A percentile compares a stretch with the other conserved stretches of the same genome.
phyloP scores from a whole-genome alignment of 64 coral and sea anemone species.

The Cladopsammia gracilis region DNA sequence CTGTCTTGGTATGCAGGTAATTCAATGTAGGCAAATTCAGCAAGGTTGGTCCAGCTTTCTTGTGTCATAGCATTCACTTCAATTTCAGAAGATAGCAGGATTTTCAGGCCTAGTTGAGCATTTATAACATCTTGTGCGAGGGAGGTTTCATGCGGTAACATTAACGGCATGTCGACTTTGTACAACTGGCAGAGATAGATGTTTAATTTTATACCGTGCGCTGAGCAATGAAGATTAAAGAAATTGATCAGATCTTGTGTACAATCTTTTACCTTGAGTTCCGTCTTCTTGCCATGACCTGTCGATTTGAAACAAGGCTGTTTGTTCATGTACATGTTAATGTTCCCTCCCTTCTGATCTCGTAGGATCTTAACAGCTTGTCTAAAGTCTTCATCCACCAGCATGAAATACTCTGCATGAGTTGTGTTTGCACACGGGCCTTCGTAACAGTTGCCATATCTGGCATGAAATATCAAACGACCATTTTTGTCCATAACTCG shows the following conservation, averaged over 20 bases:
- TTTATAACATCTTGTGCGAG: not conserved
- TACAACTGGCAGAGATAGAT: slow-evolving; percentile 44
- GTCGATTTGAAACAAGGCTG: slow-evolving; percentile 11
- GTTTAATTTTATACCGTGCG: slow-evolving; percentile 10
- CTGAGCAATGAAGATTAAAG: slow-evolving; percentile 17
- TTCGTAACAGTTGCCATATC: slow-evolving; percentile 51
- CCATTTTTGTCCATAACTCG: slow-evolving; percentile 4
- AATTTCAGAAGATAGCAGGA: slow-evolving; percentile 9
- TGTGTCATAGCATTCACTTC: not conserved
- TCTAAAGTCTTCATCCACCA: slow-evolving; percentile 25
- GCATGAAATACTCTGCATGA: slow-evolving; percentile 46
- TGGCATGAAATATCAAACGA: slow-evolving; percentile 24
- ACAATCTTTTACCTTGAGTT: slow-evolving; percentile 17
- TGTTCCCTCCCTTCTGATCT: slow-evolving; percentile 15
- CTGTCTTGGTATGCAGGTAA: slow-evolving; percentile 17
- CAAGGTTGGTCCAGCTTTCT: not conserved
- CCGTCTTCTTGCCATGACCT: slow-evolving; percentile 14
- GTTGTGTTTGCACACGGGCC: not conserved
- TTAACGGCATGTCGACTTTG: slow-evolving; percentile 4
- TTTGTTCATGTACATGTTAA: slow-evolving; percentile 55
- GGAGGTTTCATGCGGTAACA: not conserved
- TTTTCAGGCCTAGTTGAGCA: slow-evolving; percentile 10
- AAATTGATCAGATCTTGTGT: not conserved
- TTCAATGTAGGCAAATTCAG: not conserved
- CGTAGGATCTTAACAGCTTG: slow-evolving; percentile 10